Base-by-base conservation (phyloP, 2,113 vertebrate species). In the Lasiurus cinereus region DNA sequence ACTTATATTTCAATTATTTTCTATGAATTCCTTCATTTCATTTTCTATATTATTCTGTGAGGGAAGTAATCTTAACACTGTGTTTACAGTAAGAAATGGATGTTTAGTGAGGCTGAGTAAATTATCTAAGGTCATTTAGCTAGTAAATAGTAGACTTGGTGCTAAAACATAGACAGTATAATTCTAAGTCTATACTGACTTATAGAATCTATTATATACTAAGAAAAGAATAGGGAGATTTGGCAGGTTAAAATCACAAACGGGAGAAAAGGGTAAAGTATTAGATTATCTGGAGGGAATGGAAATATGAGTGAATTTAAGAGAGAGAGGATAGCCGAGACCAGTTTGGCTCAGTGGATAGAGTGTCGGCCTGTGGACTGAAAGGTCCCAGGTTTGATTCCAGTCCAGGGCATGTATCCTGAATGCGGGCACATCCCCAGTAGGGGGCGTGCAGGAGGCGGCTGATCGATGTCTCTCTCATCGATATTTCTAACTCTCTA, bases 1-100 rank as follows among this genome's bases (percentile, higher is more conserved):
- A 22, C 29, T 85, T 52, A 74, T 76, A 82, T 86, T 92, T 92
- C 56, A 94, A 82, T 54, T 76, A 90, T 80, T 76, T 90, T 77
- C n/a, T 70, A 48, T 90, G 59, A 36, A 76, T 64, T 82, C 18
- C 85, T 43, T 94, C 82, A 54, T 76, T 94, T 90, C 9, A 7
- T 80, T 90, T 89, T 62, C 22, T 33, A 10, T 64, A 76, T 6
- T 29, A 74, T 80, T n/a, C 56, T 76, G 22, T 90, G 13, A 86
- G 76, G 52, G 72, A 94, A 31, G 4, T 73, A 64, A 16, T 82
- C 52, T 77, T 62, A 69, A 66, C 48, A 69, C 5, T 86, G 0
- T 89, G 39, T 67, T 86, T 77, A 54, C 43, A 87, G 86, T 67
- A 67, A 62, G 43, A 83, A 91, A 86, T 59, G 50, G 83, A 70